phyloP scores from a whole-genome alignment of 2,113 vertebrate species.

The Peromyscus polionotus region DNA sequence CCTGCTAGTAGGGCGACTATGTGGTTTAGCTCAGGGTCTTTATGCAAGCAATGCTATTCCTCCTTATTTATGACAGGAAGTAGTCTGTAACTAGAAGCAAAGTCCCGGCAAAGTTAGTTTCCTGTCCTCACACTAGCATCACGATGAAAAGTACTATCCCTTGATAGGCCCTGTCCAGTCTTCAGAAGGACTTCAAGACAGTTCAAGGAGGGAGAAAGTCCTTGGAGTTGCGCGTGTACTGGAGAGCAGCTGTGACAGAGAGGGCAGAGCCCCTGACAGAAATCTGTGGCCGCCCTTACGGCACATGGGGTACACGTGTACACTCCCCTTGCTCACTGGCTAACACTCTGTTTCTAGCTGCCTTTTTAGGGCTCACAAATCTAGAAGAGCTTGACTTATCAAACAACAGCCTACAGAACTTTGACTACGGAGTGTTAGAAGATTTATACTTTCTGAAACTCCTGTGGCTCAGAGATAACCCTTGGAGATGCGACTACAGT shows the following conservation, averaged over 20 bases:
- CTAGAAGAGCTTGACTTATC: constrained; percentile 96
- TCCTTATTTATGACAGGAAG: neutral
- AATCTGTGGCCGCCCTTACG: neutral
- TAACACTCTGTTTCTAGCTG: constrained; percentile 88
- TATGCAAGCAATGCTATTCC: neutral
- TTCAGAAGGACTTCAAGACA: neutral
- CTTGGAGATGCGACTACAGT: constrained; percentile 98
- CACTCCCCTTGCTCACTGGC: neutral
- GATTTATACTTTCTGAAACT: constrained; percentile 97
- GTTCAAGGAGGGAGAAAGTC: constrained; percentile 31
- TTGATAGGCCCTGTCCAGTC: neutral
- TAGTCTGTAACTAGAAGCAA: neutral
- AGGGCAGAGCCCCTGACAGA: constrained; percentile 9
- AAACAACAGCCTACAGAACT: constrained; percentile 95
- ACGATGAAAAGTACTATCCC: neutral
- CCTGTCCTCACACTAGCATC: neutral
- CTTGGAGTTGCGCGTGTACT: neutral
- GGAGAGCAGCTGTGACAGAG: neutral
- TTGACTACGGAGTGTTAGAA: constrained; percentile 96
- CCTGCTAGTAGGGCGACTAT: neutral
- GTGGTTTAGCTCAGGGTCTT: neutral
- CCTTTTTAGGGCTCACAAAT: constrained; percentile 94
- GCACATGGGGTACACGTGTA: neutral
- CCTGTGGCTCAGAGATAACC: constrained; percentile 93
- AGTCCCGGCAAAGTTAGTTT: neutral